phyloP scores from a whole-genome alignment of 2,113 vertebrate species.

The Pygoscelis adeliae region DNA sequence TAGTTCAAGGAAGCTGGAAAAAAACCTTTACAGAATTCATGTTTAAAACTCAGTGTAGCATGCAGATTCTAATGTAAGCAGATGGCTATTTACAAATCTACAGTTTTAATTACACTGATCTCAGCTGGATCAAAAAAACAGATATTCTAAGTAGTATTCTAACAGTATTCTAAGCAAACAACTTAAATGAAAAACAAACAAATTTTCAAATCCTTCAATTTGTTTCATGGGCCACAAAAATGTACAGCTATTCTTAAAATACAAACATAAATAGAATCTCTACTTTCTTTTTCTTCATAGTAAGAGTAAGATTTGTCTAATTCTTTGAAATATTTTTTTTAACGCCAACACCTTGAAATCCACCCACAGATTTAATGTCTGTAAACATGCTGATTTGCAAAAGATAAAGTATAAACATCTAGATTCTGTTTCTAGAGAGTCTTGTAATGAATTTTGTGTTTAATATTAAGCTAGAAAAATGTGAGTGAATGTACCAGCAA shows the following conservation, averaged over 20 bases:
- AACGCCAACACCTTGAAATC: background rate
- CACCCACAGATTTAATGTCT: background rate
- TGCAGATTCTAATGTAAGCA: background rate
- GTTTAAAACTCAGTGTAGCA: background rate
- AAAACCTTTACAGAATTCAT: background rate
- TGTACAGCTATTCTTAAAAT: background rate
- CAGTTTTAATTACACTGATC: background rate
- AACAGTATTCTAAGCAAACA: background rate
- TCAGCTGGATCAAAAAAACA: background rate
- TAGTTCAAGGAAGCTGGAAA: background rate
- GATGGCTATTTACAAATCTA: background rate
- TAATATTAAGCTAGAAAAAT: background rate
- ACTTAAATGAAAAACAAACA: background rate
- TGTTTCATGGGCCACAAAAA: background rate
- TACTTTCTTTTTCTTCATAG: background rate
- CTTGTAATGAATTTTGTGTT: background rate
- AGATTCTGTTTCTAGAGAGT: background rate
- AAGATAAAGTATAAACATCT: background rate
- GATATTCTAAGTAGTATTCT: background rate
- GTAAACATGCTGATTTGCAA: background rate
- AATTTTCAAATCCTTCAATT: background rate
- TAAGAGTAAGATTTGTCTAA: background rate
- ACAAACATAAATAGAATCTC: background rate
- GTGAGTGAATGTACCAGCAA: background rate
- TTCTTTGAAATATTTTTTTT: background rate